Base-by-base conservation (phyloP, 2,113 vertebrate genomes). In the Collichthys lucidus region DNA sequence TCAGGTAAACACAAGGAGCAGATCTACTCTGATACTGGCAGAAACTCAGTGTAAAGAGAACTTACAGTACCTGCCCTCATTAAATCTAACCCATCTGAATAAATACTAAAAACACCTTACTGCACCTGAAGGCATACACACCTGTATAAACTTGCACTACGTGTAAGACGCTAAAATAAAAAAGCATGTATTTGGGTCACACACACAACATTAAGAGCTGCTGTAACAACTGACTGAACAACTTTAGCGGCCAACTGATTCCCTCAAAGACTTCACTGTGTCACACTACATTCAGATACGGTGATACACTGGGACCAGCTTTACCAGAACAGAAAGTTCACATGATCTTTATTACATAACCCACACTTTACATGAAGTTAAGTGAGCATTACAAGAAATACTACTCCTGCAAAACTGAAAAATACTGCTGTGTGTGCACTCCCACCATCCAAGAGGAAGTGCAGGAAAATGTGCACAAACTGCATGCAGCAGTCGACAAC, bases 391-490 rank as follows among this genome's bases (percentile, higher is more conserved):
- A 50, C 4, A 56, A 56, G 46, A 69, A 77, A 79, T 76, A 66
- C 68, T 44, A 53, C 64, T 65, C 31, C 11, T 29, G 29, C 20
- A 40, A 40, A 40, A 40, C 35, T 40, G 35, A 1, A 67, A 57
- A 76, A 61, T 42, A 79, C 50, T 62, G 67, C 79, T 56, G 47
- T 55, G 72, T 56, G 56, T 40, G 62, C 73, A 74, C 53, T 16
- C n/a, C 52, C 44, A 20, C 52, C 42, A 42, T 52, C 56, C 5
- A 26, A 67, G 44, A 64, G 71, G 70, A 86, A 79, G 66, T 59
- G 52, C 68, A 74, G 68, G 52, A 74, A 75, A 81, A 46, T 65
- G 66, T 68, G 72, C 24, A 71, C 40, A 80, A 60, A 42, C 11
- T 49, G 19, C 31, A 50, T 56, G 59, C 72, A 62, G n/a, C 42